These are phyloP conservation scores for Itoplectis maculator DNA, from an alignment of 2,888 invertebrate species.

Conservation along the genomic window DNA sequence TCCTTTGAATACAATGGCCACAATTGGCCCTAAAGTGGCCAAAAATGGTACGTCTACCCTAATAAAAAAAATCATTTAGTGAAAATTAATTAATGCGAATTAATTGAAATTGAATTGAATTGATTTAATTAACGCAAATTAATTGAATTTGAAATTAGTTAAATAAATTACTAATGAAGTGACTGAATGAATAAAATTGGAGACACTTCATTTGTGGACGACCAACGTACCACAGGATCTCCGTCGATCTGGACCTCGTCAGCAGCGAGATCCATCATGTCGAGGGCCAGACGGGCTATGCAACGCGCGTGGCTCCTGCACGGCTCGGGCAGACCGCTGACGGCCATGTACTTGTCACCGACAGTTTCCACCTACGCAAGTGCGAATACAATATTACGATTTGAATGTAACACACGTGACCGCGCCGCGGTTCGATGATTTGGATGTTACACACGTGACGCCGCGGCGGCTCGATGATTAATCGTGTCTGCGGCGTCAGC, in stretches of 20 bases:
- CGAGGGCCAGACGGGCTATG: constrained; percentile 95
- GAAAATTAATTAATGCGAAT: too few species aligned
- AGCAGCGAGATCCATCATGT: constrained; percentile 96
- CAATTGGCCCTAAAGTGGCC: too few species aligned
- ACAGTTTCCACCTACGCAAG: constrained; percentile 95
- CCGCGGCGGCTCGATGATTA: constrained; percentile 4
- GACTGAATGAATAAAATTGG: too few species aligned
- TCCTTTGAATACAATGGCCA: too few species aligned
- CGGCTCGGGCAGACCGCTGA: constrained; percentile 96
- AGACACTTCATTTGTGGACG: too few species aligned
- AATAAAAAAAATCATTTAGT: too few species aligned
- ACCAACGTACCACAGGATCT: constrained; percentile 91
- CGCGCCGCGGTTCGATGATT: constrained; percentile 8
- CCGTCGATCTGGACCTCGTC: constrained; percentile 94
- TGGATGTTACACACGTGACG: neutral
- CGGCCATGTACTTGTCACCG: constrained; percentile 99
- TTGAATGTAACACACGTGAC: neutral
- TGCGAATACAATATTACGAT: neutral
- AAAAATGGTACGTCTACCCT: too few species aligned
- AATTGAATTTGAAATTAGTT: too few species aligned
- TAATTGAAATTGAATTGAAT: too few species aligned
- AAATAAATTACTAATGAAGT: too few species aligned
- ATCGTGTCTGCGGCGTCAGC: neutral
- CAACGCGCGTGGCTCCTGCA: constrained; percentile 96
- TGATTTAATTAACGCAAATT: too few species aligned